A percentile compares a stretch with the other conserved stretches of the same genome.
Conservation (phyloP, 2,113 vertebrate genomes). For the Myrmophylax atrothorax region DNA sequence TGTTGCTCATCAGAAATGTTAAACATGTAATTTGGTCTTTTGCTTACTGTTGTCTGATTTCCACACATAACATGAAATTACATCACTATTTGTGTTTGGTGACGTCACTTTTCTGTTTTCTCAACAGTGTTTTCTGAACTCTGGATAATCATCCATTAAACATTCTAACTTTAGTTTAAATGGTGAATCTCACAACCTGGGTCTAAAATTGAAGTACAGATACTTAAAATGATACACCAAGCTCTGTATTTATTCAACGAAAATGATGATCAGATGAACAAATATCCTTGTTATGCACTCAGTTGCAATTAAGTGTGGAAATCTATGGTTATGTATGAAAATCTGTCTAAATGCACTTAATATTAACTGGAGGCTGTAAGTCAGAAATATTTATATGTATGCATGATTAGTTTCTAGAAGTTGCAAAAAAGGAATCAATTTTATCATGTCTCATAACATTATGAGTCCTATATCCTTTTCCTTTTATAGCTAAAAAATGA, state of each 20-base stretch:
- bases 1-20: neutral
- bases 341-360: neutral
- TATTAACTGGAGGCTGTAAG: neutral
- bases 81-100: neutral
- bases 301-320: neutral
- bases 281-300: neutral
- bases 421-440: neutral
- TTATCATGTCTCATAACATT: neutral
- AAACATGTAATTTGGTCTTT: neutral
- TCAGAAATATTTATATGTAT: neutral
- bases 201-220: neutral
- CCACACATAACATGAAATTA: neutral
- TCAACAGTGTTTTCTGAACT: neutral
- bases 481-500: neutral
- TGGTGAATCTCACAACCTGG: neutral
- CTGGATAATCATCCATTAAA: neutral
- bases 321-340: neutral
- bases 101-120: neutral
- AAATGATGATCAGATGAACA: neutral
- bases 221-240: neutral
- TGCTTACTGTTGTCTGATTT: neutral
- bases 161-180: neutral
- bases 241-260: neutral
- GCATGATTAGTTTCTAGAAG: neutral
- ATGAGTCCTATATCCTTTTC: neutral